Evolutionary conservation across 2,113 vertebrate species (phyloP), one percentile per base, ranked within the genome.

Genomic region (Cinclus mexicanus): DNA sequence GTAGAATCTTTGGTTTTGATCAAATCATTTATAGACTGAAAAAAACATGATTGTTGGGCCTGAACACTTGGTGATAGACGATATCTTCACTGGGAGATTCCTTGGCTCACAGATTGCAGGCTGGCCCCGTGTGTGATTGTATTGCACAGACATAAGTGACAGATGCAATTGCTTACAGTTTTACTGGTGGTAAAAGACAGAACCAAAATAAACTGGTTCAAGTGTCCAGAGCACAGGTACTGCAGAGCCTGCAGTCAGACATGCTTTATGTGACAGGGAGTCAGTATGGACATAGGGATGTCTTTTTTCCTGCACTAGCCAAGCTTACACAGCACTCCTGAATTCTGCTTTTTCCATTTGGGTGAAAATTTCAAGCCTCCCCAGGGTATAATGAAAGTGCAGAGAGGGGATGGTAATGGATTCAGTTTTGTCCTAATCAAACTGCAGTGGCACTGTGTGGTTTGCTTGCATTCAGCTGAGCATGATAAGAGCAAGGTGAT

Each of bases 391-490:
- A 94, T 97, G 89, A 95, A 77, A 71, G 72, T 83, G 69, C 69
- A 11, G 68, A 57, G 53, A 55, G n/a, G 63, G 88, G 75, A 60
- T 74, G 14, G 24, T 96, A 97, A 97, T 94, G 74, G 64, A 97
- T 97, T 96, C 90, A 28, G 94, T 92, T 97, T 97, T 92, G 95
- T 97, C 95, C 92, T 97, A 95, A 97, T 97, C 88, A 93, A 82
- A 93, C 93, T 84, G 83, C 60, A 70, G 0, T 81, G 86, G 90
- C 95, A 87, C 78, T 61, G 77, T 84, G 85, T 88, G 49, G 61
- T 92, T 67, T 83, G n/a, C 95, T 96, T 90, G 93, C 78, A 68
- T 95, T 93, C 84, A 61, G 11, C 90, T 96, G 94, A 96, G 50
- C 41, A 2, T 91, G 95, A 97, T 97, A 96, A 97, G 97, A 95